phyloP scores from a whole-genome alignment of 2,113 vertebrate genomes.

The Trachemys scripta region DNA sequence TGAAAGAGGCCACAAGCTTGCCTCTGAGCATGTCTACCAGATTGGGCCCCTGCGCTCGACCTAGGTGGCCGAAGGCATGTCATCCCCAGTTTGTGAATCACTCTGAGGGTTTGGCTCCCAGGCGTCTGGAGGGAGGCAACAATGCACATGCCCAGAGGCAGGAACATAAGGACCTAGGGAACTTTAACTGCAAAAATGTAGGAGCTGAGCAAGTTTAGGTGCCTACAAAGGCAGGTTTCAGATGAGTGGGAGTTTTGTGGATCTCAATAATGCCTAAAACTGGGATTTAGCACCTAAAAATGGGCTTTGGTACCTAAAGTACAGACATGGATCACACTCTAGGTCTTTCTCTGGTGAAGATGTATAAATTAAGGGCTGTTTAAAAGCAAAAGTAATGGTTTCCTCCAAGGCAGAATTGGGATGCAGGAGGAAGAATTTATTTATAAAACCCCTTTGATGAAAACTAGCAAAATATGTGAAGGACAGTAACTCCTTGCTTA shows the following conservation, averaged over 20 bases:
- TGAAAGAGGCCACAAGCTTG: neutral
- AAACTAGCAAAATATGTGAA: neutral
- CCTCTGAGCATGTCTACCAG: neutral
- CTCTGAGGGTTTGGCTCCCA: neutral
- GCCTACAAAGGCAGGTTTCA: neutral
- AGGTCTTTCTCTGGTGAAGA: neutral
- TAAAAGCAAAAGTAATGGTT: neutral
- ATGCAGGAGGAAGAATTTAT: neutral
- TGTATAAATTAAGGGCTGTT: neutral
- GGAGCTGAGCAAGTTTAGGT: neutral
- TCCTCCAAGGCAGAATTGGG: neutral
- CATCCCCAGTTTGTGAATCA: neutral
- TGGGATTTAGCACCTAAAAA: too few relatives aligned
- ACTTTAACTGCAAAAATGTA: neutral
- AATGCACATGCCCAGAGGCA: neutral
- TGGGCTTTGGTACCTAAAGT: neutral
- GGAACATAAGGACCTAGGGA: neutral
- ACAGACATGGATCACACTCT: neutral
- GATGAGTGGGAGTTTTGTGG: neutral
- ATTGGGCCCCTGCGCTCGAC: neutral
- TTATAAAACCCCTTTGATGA: neutral
- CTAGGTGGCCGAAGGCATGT: neutral
- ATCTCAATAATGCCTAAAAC: neutral
- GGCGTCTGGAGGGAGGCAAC: neutral
- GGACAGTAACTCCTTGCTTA: too few relatives aligned